Evolutionary conservation across 2,888 invertebrate species (phyloP).

Genomic region (Sepiola atlantica): DNA sequence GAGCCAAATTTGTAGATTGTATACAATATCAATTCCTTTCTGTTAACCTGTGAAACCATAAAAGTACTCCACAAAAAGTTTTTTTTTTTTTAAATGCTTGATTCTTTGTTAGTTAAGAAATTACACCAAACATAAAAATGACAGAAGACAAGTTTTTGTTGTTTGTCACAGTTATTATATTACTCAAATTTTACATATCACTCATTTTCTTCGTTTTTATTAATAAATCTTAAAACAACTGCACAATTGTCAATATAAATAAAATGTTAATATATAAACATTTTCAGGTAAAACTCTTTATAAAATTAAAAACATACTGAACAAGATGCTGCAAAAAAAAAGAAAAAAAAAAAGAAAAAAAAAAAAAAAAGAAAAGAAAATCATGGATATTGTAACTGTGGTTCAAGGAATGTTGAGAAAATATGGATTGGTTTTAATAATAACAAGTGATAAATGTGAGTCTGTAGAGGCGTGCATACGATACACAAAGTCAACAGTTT

Average conservation of each 20-base stretch:
- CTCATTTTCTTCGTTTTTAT: not conserved
- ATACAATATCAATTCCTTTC: too few species aligned
- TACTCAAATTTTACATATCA: conserved; percentile 38
- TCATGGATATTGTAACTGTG: conserved; percentile 32
- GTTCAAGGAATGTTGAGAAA: conserved; percentile 32
- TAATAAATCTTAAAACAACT: not conserved
- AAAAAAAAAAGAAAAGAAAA: not conserved
- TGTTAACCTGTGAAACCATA: too few species aligned
- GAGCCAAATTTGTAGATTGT: too few species aligned
- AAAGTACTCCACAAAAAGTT: too few species aligned
- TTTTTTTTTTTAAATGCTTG: not conserved
- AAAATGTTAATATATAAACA: not conserved
- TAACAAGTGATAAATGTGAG: not conserved
- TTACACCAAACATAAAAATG: not conserved
- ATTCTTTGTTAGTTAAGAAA: not conserved
- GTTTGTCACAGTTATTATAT: conserved; percentile 2
- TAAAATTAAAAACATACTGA: conserved; percentile 24
- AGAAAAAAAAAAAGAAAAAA: not conserved
- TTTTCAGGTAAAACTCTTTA: conserved; percentile 24
- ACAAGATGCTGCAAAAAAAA: not conserved
- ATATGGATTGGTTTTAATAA: not conserved
- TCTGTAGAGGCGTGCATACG: not conserved
- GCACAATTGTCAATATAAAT: conserved; percentile 35
- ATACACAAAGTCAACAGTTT: conserved; percentile 14
- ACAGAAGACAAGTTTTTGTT: not conserved